Percentiles rank a stretch among this genome's conserved stretches.
Conservation (phyloP, 2,888 invertebrate genomes). For the Scrobipalpa costella region DNA sequence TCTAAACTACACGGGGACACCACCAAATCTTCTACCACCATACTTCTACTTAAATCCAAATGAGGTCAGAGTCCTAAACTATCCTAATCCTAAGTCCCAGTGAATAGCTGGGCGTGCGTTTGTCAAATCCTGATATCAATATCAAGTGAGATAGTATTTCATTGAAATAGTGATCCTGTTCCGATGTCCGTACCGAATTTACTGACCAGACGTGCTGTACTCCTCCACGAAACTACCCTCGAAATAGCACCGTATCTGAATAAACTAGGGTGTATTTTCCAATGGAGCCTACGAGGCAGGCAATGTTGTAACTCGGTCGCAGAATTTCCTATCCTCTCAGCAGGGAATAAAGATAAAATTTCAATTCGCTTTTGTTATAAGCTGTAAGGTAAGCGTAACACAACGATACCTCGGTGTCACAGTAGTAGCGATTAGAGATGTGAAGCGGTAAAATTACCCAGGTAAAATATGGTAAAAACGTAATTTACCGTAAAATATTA, state of each 20-base stretch:
- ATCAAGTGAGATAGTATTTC: slow-evolving; percentile 53
- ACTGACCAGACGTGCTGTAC: slow-evolving; percentile 54
- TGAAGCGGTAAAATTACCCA: too few relatives aligned
- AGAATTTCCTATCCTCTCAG: slow-evolving; percentile 41
- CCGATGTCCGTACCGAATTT: slow-evolving; percentile 54
- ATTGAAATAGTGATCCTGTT: slow-evolving; percentile 57
- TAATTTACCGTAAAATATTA: too few relatives aligned
- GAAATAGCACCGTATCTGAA: slow-evolving; percentile 6
- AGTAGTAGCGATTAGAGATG: slow-evolving; percentile 42
- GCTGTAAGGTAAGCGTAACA: slow-evolving; percentile 29
- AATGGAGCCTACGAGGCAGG: neutral
- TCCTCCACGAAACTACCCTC: slow-evolving; percentile 9
- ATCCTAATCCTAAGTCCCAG: too few relatives aligned
- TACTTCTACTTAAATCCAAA: neutral
- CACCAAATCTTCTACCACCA: too few relatives aligned
- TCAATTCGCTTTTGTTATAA: slow-evolving; percentile 31
- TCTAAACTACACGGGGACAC: too few relatives aligned
- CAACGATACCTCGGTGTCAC: slow-evolving; percentile 41
- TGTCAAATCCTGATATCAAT: slow-evolving; percentile 52
- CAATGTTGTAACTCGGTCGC: slow-evolving; percentile 13
- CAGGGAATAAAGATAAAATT: slow-evolving; percentile 42
- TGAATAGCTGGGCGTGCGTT: slow-evolving; percentile 11
- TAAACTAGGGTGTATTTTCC: neutral
- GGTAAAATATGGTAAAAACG: too few relatives aligned
- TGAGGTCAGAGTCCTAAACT: neutral